These are phyloP conservation scores for Antedon bifida DNA, from an alignment of 35 echinoderm and acorn worm species.

Conservation along the genomic window DNA sequence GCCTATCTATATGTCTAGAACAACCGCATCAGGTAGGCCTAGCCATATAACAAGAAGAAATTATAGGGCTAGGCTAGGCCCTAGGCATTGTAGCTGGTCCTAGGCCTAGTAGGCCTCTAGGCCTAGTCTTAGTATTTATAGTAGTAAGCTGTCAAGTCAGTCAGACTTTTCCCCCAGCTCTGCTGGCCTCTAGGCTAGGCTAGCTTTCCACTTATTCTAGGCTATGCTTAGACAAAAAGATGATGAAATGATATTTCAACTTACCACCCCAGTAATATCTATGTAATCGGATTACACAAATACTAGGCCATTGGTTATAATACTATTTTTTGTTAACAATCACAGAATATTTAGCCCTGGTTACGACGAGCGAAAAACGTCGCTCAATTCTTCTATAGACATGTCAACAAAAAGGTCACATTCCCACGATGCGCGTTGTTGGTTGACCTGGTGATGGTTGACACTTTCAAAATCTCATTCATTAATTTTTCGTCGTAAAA, in stretches of 20 bases:
- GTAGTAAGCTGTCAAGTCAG: no score
- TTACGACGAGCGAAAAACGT: background rate
- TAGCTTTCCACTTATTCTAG: no score
- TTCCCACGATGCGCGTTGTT: background rate
- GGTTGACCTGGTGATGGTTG: conserved; percentile 1
- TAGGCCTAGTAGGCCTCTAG: background rate
- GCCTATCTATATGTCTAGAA: background rate
- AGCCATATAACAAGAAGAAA: no score
- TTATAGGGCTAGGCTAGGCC: no score
- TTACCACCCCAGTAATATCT: background rate
- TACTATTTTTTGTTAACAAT: background rate
- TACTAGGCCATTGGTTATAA: background rate
- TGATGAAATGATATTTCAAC: background rate
- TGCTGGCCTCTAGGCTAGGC: no score
- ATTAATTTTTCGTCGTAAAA: no score
- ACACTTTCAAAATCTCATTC: no score
- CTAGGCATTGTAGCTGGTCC: no score
- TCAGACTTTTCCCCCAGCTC: no score
- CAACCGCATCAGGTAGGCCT: no score
- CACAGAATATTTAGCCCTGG: background rate
- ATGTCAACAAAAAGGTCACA: background rate
- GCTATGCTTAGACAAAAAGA: background rate
- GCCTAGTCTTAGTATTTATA: background rate
- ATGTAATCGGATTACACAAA: background rate
- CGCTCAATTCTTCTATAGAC: background rate